A percentile compares a stretch with the other conserved stretches of the same genome.
These are phyloP conservation scores for Henricia sp. DNA, from an alignment of 53 echinoderm and acorn worm species.

Conservation along the genomic window DNA sequence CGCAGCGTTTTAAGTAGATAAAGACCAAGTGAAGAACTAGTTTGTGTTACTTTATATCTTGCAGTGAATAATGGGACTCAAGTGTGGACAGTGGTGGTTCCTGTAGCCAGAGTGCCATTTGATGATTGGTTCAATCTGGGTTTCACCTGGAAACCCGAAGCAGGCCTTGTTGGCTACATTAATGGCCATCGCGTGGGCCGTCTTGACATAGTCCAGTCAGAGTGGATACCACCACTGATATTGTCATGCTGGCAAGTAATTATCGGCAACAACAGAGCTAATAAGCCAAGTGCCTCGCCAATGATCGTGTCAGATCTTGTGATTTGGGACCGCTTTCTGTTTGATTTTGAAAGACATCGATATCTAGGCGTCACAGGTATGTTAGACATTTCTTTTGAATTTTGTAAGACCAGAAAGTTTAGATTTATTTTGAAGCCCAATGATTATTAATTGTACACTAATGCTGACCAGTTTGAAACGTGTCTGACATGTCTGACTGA, in stretches of 20 bases:
- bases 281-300: slow-evolving; percentile 34
- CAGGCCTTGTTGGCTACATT: slow-evolving; percentile 57
- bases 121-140: slow-evolving; percentile 76
- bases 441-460: too few relatives aligned
- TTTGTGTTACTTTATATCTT: too few relatives aligned
- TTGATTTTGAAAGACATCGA: slow-evolving; percentile 76
- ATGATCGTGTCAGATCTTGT: slow-evolving; percentile 74
- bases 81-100: slow-evolving; percentile 12
- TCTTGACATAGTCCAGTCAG: background rate
- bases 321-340: slow-evolving; percentile 80
- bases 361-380: slow-evolving; percentile 86
- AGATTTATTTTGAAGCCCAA: too few relatives aligned
- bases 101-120: slow-evolving; percentile 6
- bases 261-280: slow-evolving; percentile 3
- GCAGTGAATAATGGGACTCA: slow-evolving; percentile 60
- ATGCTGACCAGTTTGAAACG: too few relatives aligned
- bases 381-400: background rate
- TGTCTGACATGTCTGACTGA: too few relatives aligned
- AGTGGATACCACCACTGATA: background rate
- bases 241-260: background rate
- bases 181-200: slow-evolving; percentile 53
- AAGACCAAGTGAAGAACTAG: too few relatives aligned
- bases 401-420: background rate
- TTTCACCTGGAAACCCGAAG: slow-evolving; percentile 65
- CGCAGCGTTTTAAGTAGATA: too few relatives aligned